Evolutionary conservation across 2,797 vertebrate species (phyloP), one percentile per base, ranked within the genome.

Genomic region (Liparis tanakae): DNA sequence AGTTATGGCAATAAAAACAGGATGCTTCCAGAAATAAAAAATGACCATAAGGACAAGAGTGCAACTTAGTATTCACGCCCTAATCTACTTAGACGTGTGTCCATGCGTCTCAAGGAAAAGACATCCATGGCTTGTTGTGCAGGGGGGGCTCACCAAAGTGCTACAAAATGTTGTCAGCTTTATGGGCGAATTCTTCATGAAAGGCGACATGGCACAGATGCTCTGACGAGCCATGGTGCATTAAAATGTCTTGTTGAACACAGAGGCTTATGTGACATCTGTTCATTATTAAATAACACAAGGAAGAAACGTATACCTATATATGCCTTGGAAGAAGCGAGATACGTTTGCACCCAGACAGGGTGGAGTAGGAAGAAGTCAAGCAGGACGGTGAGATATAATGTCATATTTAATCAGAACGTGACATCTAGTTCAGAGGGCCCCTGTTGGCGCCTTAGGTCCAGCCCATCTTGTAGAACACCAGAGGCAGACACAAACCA

Each of bases 191-290:
- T 66, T 39, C 50, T 67, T 78, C 14, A 70, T 56, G 36, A 37
- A 58, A 39, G 55, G 62, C 44, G 67, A 36, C 74, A 66, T 7
- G 65, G 72, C 36, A 46, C 58, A 70, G 68, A 75, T 74, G 68
- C 67, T 67, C 56, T 43, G 50, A 78, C 10, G 62, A 61, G 72
- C 25, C 13, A 55, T 14, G 63, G 14, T 39, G 71, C 66, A 67
- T 48, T 67, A 46, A 76, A 76, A 77, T 51, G 69, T 63, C 61
- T 60, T 69, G 67, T 78, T 71, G 66, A 72, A 65, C 71, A 68
- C 39, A 36, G 70, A 74, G 39, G 44, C 55, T 18, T 50, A 22
- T 36, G 59, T 69, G 78, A 85, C 59, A 70, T 79, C 79, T 85
- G 81, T 57, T 79, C 54, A 48, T 66, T 51, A 56, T 67, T 53